Percentiles rank a stretch among this genome's conserved stretches.
phyloP scores from a whole-genome alignment of 2,113 vertebrate species.

The Centrocercus urophasianus region DNA sequence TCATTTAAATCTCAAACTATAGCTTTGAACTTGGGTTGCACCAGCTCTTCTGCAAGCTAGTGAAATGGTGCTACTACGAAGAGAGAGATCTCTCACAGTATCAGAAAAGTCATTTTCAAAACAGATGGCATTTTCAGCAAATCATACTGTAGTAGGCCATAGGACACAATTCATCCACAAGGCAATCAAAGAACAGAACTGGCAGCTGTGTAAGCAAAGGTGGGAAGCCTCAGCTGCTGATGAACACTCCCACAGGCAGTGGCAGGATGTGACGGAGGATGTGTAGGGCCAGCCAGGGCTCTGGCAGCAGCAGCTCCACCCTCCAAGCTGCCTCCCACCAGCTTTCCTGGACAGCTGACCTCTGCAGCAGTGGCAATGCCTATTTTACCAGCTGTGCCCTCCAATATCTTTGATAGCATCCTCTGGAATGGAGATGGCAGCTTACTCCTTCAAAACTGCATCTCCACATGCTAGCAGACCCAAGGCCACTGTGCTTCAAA shows the following conservation, averaged over 20 bases:
- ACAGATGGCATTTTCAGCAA: background rate
- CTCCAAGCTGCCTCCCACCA: background rate
- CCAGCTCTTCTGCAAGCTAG: background rate
- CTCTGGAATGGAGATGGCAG: background rate
- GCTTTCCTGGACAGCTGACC: background rate
- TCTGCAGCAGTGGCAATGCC: background rate
- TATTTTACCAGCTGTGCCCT: background rate
- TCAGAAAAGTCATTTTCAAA: background rate
- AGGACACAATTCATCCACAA: background rate
- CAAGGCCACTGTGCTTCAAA: background rate
- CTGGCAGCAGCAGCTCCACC: background rate
- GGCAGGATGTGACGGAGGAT: background rate
- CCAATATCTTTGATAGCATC: background rate
- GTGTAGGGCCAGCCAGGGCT: background rate
- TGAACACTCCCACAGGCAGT: background rate
- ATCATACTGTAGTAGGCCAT: background rate
- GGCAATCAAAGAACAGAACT: background rate
- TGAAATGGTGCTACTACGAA: fast-evolving
- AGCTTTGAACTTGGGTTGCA: background rate
- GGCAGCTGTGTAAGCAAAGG: background rate
- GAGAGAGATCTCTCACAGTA: background rate
- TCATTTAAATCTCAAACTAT: constrained; percentile 7
- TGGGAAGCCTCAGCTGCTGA: background rate
- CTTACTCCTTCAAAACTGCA: background rate
- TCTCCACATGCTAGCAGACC: background rate